Percentiles rank a stretch among this genome's conserved stretches.
These are phyloP conservation scores for Melieria crassipennis DNA, from an alignment of 2,888 invertebrate genomes.

Conservation along the genomic window DNA sequence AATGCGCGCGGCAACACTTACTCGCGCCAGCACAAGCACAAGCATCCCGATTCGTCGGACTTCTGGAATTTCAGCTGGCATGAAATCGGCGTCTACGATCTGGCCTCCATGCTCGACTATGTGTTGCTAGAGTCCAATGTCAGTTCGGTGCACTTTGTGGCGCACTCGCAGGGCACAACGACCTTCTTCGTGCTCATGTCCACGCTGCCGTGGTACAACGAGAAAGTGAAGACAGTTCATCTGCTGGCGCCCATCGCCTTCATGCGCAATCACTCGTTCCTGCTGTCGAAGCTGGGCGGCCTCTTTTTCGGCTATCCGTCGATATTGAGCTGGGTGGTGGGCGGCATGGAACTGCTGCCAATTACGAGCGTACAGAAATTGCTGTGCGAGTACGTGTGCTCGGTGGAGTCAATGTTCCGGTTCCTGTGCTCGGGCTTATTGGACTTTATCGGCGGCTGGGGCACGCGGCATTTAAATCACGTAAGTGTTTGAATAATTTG, in stretches of 20 bases:
- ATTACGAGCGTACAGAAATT: slow-evolving; percentile 58
- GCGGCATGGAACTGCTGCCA: slow-evolving; percentile 72
- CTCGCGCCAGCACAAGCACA: slow-evolving; percentile 67
- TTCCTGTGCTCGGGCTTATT: slow-evolving; percentile 57
- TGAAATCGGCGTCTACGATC: slow-evolving; percentile 77
- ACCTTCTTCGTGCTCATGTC: slow-evolving; percentile 79
- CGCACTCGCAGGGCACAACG: slow-evolving; percentile 75
- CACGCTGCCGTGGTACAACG: slow-evolving; percentile 74
- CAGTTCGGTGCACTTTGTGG: slow-evolving; percentile 76
- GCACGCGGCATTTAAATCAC: slow-evolving; percentile 58
- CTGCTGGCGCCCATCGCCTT: slow-evolving; percentile 78
- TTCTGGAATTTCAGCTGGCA: slow-evolving; percentile 77
- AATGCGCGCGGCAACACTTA: slow-evolving; percentile 78
- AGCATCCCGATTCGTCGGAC: slow-evolving; percentile 67
- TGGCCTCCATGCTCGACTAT: slow-evolving; percentile 84
- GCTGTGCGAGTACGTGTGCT: slow-evolving; percentile 69
- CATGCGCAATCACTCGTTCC: slow-evolving; percentile 66
- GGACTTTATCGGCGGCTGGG: slow-evolving; percentile 61
- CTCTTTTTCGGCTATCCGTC: slow-evolving; percentile 60
- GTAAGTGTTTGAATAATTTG: slow-evolving; percentile 46
- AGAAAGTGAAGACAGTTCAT: slow-evolving; percentile 74
- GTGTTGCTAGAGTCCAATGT: slow-evolving; percentile 70
- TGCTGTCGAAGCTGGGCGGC: slow-evolving; percentile 66
- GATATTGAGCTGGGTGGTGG: slow-evolving; percentile 55
- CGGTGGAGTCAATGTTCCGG: slow-evolving; percentile 64